These are phyloP conservation scores for Clivina fossor DNA, from an alignment of 2,888 invertebrate species.

Conservation along the genomic window DNA sequence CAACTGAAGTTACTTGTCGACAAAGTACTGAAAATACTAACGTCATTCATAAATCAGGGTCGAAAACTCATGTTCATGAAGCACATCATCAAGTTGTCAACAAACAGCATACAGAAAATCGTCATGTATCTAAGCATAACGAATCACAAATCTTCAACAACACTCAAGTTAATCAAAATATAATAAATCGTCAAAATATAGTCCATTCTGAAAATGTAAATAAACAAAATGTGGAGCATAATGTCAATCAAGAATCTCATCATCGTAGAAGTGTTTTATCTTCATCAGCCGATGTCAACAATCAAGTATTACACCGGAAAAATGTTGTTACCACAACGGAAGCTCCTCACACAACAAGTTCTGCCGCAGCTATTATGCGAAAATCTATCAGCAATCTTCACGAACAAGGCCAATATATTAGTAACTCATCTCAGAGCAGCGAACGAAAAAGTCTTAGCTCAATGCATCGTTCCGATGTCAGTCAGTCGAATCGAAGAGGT, in stretches of 20 bases:
- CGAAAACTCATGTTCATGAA: constrained; percentile 48
- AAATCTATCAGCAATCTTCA: constrained; percentile 79
- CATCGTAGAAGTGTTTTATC: constrained; percentile 76
- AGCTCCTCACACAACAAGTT: constrained; percentile 70
- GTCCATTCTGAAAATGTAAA: constrained; percentile 34
- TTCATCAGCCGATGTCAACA: constrained; percentile 72
- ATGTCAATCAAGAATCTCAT: constrained; percentile 47
- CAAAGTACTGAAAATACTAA: constrained; percentile 42
- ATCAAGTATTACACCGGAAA: constrained; percentile 78
- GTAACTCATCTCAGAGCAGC: constrained; percentile 65
- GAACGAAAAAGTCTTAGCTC: constrained; percentile 79
- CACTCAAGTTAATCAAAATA: constrained; percentile 16
- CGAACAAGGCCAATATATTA: constrained; percentile 70
- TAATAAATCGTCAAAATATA: constrained; percentile 17
- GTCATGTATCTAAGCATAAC: constrained; percentile 31
- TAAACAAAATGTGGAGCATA: constrained; percentile 35
- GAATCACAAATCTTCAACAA: constrained; percentile 29
- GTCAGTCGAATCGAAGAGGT: constrained; percentile 54
- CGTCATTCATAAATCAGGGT: constrained; percentile 49
- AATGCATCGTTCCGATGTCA: constrained; percentile 68
- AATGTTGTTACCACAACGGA: constrained; percentile 68
- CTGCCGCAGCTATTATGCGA: constrained; percentile 75
- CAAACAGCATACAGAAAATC: constrained; percentile 40
- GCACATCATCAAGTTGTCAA: constrained; percentile 35
- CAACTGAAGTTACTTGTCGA: constrained; percentile 42